Percentiles rank a stretch among this genome's conserved stretches.
phyloP scores from a whole-genome alignment of 2,797 vertebrate genomes.

The Cheirogaleus major region DNA sequence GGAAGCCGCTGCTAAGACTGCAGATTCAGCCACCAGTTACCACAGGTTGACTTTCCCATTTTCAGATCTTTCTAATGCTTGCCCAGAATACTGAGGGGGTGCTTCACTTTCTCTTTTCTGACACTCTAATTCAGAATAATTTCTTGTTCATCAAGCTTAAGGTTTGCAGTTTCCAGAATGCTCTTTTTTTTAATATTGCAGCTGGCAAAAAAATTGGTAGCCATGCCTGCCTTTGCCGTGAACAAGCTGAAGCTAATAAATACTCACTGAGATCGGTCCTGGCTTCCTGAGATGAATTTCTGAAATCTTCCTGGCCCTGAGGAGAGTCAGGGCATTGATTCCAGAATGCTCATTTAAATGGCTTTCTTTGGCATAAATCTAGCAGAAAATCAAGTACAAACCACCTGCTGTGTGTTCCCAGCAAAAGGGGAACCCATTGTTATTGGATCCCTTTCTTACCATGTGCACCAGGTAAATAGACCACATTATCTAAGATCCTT shows the following conservation, averaged over 20 bases:
- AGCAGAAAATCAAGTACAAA: conserved; percentile 44
- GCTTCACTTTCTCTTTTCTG: not conserved
- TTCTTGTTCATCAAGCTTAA: conserved; percentile 78
- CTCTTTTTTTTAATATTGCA: conserved; percentile 67
- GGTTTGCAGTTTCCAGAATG: conserved; percentile 71
- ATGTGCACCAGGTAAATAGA: not conserved
- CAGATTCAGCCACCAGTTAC: not conserved
- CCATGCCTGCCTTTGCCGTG: conserved; percentile 72
- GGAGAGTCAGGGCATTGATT: conserved; percentile 53
- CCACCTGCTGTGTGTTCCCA: conserved; percentile 44
- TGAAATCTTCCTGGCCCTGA: conserved; percentile 69
- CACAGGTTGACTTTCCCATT: not conserved
- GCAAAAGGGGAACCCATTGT: not conserved
- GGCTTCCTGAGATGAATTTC: conserved; percentile 74
- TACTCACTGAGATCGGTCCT: conserved; percentile 76
- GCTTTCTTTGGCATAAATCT: conserved; percentile 66
- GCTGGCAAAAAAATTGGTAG: conserved; percentile 63
- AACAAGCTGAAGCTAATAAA: conserved; percentile 70
- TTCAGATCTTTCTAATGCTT: not conserved
- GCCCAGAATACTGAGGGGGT: not conserved
- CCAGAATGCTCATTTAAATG: conserved; percentile 8
- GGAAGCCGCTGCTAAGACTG: not conserved
- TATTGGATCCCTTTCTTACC: not conserved
- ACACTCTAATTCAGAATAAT: conserved; percentile 18
- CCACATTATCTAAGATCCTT: not conserved